A percentile compares a stretch with the other conserved stretches of the same genome.
Conservation (phyloP, 2,113 vertebrate species). For the Cyprichromis sp. region DNA sequence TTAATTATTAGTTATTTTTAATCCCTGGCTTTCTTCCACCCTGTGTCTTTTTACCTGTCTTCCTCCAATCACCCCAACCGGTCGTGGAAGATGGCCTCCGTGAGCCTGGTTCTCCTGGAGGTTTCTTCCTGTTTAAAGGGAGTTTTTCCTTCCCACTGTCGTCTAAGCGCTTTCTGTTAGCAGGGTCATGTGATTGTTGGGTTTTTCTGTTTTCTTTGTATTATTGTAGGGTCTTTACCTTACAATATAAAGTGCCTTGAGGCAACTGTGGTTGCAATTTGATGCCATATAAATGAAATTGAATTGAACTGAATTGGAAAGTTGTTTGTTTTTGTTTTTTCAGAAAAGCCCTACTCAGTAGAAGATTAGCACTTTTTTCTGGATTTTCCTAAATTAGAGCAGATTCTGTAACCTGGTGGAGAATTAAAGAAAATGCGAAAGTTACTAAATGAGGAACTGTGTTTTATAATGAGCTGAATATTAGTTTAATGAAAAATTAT, state of each 20-base stretch:
- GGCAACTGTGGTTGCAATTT: neutral
- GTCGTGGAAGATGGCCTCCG: accelerated
- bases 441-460: accelerated
- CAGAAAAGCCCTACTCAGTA: neutral
- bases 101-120: neutral
- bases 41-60: neutral
- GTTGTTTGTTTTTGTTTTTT: neutral
- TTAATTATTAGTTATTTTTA: neutral
- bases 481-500: neutral
- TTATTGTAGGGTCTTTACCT: too few species aligned
- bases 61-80: neutral
- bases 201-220: neutral
- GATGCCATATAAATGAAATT: neutral
- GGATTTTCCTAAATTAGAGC: neutral
- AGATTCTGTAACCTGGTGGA: neutral
- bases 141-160: neutral
- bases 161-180: neutral
- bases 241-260: too few species aligned
- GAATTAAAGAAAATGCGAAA: accelerated
- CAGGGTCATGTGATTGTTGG: neutral
- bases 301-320: neutral
- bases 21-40: neutral
- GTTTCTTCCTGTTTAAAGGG: neutral
- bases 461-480: neutral
- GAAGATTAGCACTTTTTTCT: neutral